Evolutionary conservation across 2,888 invertebrate genomes (phyloP).

Genomic region (Coremacera marginata): DNA sequence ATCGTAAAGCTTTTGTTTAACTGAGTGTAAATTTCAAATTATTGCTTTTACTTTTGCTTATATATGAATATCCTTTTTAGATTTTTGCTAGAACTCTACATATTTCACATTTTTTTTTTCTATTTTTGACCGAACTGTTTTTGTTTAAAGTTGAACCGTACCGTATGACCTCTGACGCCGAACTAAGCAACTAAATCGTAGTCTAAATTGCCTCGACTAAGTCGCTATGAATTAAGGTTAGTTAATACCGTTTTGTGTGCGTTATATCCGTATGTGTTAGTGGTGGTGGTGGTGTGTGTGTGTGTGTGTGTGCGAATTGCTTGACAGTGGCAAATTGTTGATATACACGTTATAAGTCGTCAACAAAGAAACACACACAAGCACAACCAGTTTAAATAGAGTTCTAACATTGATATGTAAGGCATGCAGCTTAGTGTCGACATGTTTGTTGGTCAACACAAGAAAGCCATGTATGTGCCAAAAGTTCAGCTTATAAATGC

Average conservation of each 20-base stretch:
- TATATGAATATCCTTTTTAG: background rate
- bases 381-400: background rate
- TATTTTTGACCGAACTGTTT: background rate
- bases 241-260: conserved; percentile 12
- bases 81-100: background rate
- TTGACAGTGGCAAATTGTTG: conserved; percentile 9
- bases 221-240: conserved; percentile 25
- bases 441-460: too few species aligned
- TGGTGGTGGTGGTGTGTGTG: background rate
- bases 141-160: background rate
- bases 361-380: conserved; percentile 44
- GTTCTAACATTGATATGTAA: too few species aligned
- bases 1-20: too few species aligned
- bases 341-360: conserved; percentile 38
- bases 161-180: conserved; percentile 26
- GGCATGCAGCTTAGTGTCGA: too few species aligned
- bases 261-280: background rate
- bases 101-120: background rate
- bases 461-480: too few species aligned
- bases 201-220: conserved; percentile 4
- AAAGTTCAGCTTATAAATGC: too few species aligned
- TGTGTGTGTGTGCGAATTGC: conserved; percentile 27
- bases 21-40: background rate
- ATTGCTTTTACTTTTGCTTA: background rate
- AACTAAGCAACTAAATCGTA: conserved; percentile 28